Evolutionary conservation across 2,888 invertebrate genomes (phyloP), one percentile per base, ranked within the genome.

Genomic region (Meganola albula): DNA sequence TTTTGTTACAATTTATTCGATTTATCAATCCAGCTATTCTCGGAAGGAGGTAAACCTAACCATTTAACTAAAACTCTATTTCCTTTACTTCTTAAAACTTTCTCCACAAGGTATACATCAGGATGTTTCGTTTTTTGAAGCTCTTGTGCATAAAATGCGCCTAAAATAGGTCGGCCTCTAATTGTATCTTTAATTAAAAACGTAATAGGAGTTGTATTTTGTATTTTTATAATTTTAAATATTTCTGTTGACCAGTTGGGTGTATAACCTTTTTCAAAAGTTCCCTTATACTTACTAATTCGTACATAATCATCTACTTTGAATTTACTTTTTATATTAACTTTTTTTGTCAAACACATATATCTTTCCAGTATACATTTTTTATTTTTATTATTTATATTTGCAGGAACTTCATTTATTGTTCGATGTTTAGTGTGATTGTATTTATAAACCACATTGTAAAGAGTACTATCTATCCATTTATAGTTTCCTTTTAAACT

Each of bases 201-300:
- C 3, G 41, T 41, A 1, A 29, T 6, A 10, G 53, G 47, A 12
- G 21, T 27, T 6, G 53, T 50, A 4, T 34, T 26, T 10, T 45
- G 21, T 10, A 50, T 11, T 25, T 37, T 35, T 5, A 8, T 23
- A 16, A 50, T 37, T 10, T 27, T 40, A 31, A 47, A 50, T 41
- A 50, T 24, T 44, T 50, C 53, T 4, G 48, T 39, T 2, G 39
- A 32, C 46, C 48, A 48, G 22, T 44, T 44, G 7, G 31, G 35
- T 4, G 42, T 45, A 9, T 43, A 48, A 1, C 44, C 35, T 12
- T 42, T 42, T 4, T 40, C 27, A 37, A 44, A 44, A 22, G 3
- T n/a, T 5, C 24, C 28, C 18, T 40, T 43, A 10, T 43, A 36
- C 11, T 46, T 48, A 26, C 47, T 48, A 0, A 48, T 42, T 11